Evolutionary conservation across 2,113 vertebrate species (phyloP), one percentile per base, ranked within the genome.

Genomic region (Rhea americana): DNA sequence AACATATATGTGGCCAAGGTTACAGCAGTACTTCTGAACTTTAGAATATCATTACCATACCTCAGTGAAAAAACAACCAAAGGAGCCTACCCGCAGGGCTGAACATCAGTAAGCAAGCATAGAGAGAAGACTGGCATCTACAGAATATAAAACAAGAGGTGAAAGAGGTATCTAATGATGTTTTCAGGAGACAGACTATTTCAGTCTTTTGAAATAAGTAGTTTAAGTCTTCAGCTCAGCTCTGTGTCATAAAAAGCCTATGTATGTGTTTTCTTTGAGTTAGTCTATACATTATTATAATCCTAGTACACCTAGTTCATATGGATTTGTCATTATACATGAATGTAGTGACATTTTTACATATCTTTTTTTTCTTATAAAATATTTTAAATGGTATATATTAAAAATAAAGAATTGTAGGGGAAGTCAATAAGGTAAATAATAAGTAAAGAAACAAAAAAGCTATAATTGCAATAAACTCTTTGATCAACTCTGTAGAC

Each of bases 81-180:
- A 90, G 83, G 35, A 93, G 15, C 66, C 77, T 70, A 88, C 87
- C 94, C 3, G 1, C 88, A 94, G 91, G 94, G 88, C 80, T 91
- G 70, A 94, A 93, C 74, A 90, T 90, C 90, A 88, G 62, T 90
- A 90, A 93, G 82, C 56, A 75, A 66, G 72, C 48, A 79, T 4
- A 68, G 82, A 90, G 37, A 75, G 82, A 91, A 90, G 82, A 91
- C 41, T 90, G 90, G 76, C 88, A 93, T 84, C 90, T 91, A 76
- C 82, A 93, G 87, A 94, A 93, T 88, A 91, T 82, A 90, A 94
- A 95, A 86, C 90, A 93, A 90, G 91, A 94, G 70, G 87, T 93
- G 76, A 95, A 95, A 94, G 61, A 85, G 45, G 65, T 84, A 65
- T 85, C 53, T 85, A 76, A 85, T 62, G 32, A 85, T 62, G 32